These are phyloP conservation scores for Austrolebias charrua DNA, from an alignment of 2,797 vertebrate genomes.

Conservation along the genomic window DNA sequence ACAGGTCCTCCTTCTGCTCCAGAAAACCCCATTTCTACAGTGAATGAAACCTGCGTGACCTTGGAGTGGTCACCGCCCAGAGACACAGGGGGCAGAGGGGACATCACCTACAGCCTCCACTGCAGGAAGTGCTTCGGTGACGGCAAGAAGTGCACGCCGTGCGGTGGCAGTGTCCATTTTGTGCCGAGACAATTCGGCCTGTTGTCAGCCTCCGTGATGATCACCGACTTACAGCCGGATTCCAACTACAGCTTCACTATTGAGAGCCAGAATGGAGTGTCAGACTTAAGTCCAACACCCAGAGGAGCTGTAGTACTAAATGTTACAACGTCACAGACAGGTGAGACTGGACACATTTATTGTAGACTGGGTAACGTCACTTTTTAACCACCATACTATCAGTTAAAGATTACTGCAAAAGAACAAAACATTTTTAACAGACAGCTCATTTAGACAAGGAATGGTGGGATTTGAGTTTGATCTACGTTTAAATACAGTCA, in stretches of 20 bases:
- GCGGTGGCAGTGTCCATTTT: constrained; percentile 81
- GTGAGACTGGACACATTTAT: constrained; percentile 50
- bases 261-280: constrained; percentile 83
- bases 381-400: neutral
- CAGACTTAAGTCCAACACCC: constrained; percentile 75
- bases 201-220: constrained; percentile 66
- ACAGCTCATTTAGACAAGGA: too few species aligned
- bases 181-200: constrained; percentile 83
- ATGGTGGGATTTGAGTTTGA: too few species aligned
- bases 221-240: constrained; percentile 82
- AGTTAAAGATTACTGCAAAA: neutral
- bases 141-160: constrained; percentile 74
- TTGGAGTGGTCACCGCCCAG: constrained; percentile 82
- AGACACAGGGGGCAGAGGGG: constrained; percentile 79
- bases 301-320: constrained; percentile 78
- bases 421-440: neutral
- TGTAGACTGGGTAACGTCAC: neutral
- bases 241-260: constrained; percentile 85
- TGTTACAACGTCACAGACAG: constrained; percentile 84
- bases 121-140: constrained; percentile 81
- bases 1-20: constrained; percentile 82
- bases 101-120: constrained; percentile 81
- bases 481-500: too few species aligned
- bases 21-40: constrained; percentile 82
- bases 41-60: constrained; percentile 84